Evolutionary conservation across 2,113 vertebrate species (phyloP).

Genomic region (Saccopteryx bilineata): DNA sequence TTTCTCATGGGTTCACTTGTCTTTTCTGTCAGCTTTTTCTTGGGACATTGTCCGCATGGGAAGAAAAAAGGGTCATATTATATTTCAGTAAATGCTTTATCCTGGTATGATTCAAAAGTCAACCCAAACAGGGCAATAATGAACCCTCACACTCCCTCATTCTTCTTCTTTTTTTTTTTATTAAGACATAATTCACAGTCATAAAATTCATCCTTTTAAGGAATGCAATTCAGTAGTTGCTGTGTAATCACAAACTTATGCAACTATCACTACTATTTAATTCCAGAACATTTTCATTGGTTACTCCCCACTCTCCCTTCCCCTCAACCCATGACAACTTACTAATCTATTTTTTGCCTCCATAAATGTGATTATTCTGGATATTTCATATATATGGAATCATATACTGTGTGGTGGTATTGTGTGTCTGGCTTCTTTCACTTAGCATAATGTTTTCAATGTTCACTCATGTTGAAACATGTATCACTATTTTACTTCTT

Average conservation of each 20-base stretch:
- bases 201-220: slow-evolving; percentile 42
- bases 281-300: not conserved
- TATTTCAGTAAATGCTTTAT: slow-evolving; percentile 46
- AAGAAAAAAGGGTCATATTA: not conserved
- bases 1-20: not conserved
- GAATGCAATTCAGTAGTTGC: not conserved
- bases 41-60: not conserved
- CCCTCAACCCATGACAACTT: not conserved
- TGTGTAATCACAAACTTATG: not conserved
- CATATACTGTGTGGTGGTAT: not conserved
- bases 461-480: not conserved
- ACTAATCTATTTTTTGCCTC: not conserved
- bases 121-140: not conserved
- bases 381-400: not conserved
- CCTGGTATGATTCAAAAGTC: not conserved
- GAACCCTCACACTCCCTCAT: not conserved
- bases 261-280: not conserved
- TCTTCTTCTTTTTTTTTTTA: not conserved
- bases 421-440: not conserved
- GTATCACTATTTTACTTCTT: not conserved
- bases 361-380: not conserved
- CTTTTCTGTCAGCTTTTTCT: slow-evolving; percentile 38
- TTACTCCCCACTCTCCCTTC: not conserved
- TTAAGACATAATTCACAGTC: not conserved
- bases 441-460: not conserved